Conservation (phyloP, 2,797 vertebrate genomes). For the Balearica regulorum region DNA sequence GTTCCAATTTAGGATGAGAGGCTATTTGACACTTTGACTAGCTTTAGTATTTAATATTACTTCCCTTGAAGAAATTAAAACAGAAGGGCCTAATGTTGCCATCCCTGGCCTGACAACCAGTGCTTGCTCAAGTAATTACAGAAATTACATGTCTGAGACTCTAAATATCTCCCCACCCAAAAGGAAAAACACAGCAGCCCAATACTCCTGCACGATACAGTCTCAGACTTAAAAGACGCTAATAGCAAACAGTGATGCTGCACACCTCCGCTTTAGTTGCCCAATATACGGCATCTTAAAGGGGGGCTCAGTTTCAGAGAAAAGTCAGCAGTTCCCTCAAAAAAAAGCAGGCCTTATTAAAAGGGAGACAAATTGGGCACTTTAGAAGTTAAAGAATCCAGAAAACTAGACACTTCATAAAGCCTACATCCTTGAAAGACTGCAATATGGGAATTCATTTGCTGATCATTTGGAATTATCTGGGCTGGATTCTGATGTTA, state of each 20-base stretch:
- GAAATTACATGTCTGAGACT: neutral
- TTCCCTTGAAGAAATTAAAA: neutral
- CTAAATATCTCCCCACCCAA: neutral
- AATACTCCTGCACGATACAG: neutral
- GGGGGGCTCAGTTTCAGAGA: neutral
- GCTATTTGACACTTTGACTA: neutral
- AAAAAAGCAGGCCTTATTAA: neutral
- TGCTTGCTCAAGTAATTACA: neutral
- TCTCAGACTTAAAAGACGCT: neutral
- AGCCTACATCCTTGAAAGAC: neutral
- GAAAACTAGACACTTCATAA: neutral
- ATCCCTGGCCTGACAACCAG: neutral
- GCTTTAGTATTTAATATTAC: neutral
- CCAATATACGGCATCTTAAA: neutral
- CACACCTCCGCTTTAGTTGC: neutral
- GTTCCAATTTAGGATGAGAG: neutral
- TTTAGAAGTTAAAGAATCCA: neutral
- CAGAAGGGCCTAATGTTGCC: neutral
- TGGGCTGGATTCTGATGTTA: neutral
- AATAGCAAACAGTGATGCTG: neutral
- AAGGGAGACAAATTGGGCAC: neutral
- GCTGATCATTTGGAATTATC: neutral
- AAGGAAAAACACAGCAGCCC: neutral
- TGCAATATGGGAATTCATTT: neutral
- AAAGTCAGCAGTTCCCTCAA: neutral